Conservation (phyloP, 2,113 vertebrate species). For the Melanotaenia duboulayi region DNA sequence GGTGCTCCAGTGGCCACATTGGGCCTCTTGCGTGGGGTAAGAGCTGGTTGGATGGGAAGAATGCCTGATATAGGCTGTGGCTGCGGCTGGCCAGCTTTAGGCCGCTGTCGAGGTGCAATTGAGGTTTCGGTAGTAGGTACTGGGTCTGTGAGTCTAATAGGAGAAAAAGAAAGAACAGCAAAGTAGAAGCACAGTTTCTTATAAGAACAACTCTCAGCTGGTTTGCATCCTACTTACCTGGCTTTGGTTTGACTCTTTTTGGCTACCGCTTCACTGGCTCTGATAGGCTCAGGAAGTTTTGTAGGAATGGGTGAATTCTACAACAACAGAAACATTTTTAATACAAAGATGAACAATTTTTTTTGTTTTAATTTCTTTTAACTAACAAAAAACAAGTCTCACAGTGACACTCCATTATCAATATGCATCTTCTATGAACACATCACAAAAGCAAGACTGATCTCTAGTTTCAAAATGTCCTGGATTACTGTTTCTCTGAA, state of each 20-base stretch:
- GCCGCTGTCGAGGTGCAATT: constrained; percentile 95
- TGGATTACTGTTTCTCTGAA: constrained; percentile 24
- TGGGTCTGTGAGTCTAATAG: constrained; percentile 91
- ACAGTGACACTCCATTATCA: background rate
- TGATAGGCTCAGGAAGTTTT: constrained; percentile 95
- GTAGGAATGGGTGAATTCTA: constrained; percentile 91
- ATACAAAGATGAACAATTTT: background rate
- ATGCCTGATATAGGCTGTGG: constrained; percentile 93
- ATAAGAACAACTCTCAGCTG: background rate
- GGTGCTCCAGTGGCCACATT: constrained; percentile 76
- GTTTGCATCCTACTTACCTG: constrained; percentile 83
- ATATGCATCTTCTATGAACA: constrained; percentile 2
- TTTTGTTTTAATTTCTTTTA: too few relatives aligned
- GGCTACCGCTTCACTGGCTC: constrained; percentile 95
- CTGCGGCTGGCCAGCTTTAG: constrained; percentile 95
- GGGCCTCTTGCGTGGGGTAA: constrained; percentile 94
- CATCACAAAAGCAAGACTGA: constrained; percentile 24
- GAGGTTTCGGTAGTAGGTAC: constrained; percentile 95
- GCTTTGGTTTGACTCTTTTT: constrained; percentile 98
- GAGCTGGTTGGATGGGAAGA: constrained; percentile 93
- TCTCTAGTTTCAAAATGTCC: constrained; percentile 33
- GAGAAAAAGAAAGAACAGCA: background rate
- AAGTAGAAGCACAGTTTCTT: background rate
- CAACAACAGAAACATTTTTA: constrained; percentile 33
- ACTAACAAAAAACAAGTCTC: background rate